phyloP scores from a whole-genome alignment of 1,140 invertebrate species.

The Xylocopa sonorina region DNA sequence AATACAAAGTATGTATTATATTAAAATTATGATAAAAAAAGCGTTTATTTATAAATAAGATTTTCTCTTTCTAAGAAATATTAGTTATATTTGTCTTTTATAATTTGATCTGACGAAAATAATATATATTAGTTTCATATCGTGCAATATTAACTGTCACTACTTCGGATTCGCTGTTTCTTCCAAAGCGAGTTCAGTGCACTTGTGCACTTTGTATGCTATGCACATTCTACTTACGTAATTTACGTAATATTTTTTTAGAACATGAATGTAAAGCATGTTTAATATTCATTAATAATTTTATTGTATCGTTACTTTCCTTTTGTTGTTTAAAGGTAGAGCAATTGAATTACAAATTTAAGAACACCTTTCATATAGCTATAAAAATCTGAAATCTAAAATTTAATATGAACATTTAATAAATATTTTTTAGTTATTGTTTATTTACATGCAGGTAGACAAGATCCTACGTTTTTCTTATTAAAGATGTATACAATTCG shows the following conservation, averaged over 20 bases:
- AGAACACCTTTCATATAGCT: too few relatives aligned
- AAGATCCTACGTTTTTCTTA: too few relatives aligned
- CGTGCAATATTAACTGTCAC: slow-evolving; percentile 28
- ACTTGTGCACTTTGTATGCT: slow-evolving; percentile 31
- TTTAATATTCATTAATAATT: background rate
- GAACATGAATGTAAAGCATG: background rate
- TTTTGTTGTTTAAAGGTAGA: too few relatives aligned
- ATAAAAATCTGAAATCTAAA: too few relatives aligned
- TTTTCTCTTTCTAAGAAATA: background rate
- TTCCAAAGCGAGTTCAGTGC: slow-evolving; percentile 51
- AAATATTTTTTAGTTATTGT: too few relatives aligned
- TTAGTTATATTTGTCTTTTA: background rate
- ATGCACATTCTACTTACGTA: background rate
- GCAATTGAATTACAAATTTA: too few relatives aligned
- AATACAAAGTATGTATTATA: too few relatives aligned
- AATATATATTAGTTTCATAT: slow-evolving; percentile 13
- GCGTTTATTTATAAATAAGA: too few relatives aligned
- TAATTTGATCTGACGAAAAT: background rate
- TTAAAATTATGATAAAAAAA: background rate
- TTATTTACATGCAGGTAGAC: too few relatives aligned
- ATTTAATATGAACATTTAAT: too few relatives aligned
- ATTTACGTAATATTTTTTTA: slow-evolving; percentile 27
- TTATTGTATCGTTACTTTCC: background rate
- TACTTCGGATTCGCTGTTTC: slow-evolving; percentile 33
- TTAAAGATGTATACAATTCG: too few relatives aligned